Evolutionary conservation across 2,797 vertebrate genomes (phyloP).

Genomic region (Sebastes steindachneri): DNA sequence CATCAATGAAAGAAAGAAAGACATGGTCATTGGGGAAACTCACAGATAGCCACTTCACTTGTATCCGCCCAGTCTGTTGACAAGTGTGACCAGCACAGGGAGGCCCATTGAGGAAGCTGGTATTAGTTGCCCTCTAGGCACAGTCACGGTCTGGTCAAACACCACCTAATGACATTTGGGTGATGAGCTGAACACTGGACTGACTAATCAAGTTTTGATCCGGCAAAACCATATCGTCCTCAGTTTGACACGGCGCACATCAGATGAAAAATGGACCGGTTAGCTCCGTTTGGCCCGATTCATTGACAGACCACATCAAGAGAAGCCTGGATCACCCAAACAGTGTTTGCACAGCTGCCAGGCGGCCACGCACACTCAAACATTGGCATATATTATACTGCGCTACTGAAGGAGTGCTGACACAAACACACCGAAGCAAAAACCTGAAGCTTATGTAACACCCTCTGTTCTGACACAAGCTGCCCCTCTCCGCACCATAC

Average conservation of each 20-base stretch:
- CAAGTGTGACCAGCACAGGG: constrained; percentile 8
- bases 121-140: constrained; percentile 36
- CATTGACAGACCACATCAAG: constrained; percentile 78
- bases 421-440: constrained; percentile 62
- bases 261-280: constrained; percentile 55
- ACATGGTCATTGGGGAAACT: constrained; percentile 39
- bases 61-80: constrained; percentile 10
- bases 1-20: constrained; percentile 26
- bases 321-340: constrained; percentile 70
- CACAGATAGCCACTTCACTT: constrained; percentile 28
- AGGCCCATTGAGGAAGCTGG: constrained; percentile 28
- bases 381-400: constrained; percentile 70
- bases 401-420: constrained; percentile 71
- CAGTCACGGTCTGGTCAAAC: constrained; percentile 31
- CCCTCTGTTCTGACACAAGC: constrained; percentile 38
- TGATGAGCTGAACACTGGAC: constrained; percentile 28
- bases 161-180: constrained; percentile 12
- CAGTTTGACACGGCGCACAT: constrained; percentile 36
- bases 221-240: constrained; percentile 30
- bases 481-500: constrained; percentile 12
- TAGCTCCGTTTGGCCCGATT: constrained; percentile 62
- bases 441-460: constrained; percentile 68
- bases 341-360: constrained; percentile 87
- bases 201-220: constrained; percentile 40
- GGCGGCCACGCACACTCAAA: constrained; percentile 66